These are phyloP conservation scores for Fundulus diaphanus DNA, from an alignment of 2,797 vertebrate species.

Conservation along the genomic window DNA sequence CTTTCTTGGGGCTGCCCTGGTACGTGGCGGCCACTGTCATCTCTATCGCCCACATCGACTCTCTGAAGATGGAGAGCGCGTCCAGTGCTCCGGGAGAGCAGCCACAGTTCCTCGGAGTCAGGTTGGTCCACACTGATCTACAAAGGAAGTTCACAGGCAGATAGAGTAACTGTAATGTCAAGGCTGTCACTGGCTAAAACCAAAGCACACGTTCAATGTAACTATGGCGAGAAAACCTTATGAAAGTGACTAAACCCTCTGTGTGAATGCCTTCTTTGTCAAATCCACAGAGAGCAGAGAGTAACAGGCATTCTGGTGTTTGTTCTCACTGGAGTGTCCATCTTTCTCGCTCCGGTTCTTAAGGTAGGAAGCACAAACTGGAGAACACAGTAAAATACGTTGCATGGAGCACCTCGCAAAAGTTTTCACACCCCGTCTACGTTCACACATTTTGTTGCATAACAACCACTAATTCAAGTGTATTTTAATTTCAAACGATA, in stretches of 20 bases:
- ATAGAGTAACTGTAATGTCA: neutral
- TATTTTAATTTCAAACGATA: neutral
- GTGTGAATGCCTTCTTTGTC: conserved; percentile 17
- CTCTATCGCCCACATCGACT: conserved; percentile 98
- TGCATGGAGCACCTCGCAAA: neutral
- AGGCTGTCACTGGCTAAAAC: neutral
- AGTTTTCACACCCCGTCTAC: neutral
- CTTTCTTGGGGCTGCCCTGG: conserved; percentile 96
- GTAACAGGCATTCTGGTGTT: conserved; percentile 94
- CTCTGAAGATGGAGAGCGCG: conserved; percentile 97
- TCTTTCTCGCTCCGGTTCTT: conserved; percentile 94
- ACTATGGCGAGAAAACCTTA: neutral
- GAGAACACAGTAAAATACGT: neutral
- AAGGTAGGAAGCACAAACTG: conserved; percentile 81
- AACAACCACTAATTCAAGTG: neutral
- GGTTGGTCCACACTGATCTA: conserved; percentile 72
- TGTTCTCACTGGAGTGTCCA: conserved; percentile 91
- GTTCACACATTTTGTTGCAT: neutral
- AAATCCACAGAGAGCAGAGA: conserved; percentile 89
- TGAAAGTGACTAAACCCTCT: conserved; percentile 17
- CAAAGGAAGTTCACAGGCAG: neutral
- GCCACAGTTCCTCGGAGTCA: conserved; percentile 95
- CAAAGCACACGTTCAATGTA: neutral
- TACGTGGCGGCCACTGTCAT: conserved; percentile 98
- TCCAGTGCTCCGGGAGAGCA: conserved; percentile 95